Conservation (phyloP, 2,113 vertebrate species). For the Poicephalus meyeri region DNA sequence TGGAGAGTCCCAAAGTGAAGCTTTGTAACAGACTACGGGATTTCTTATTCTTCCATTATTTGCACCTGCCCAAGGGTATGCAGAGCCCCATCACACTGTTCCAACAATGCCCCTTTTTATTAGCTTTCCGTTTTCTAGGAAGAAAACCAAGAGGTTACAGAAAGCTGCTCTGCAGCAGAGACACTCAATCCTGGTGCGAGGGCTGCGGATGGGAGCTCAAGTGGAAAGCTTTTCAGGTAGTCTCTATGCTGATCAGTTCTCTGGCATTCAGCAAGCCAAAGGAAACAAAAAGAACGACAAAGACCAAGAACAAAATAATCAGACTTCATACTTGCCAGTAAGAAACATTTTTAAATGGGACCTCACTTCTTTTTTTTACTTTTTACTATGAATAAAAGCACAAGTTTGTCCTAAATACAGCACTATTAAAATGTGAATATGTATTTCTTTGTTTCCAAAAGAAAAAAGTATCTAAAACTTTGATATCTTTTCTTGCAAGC, state of each 20-base stretch:
- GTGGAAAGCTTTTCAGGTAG: slow-evolving; percentile 12
- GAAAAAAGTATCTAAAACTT: slow-evolving; percentile 38
- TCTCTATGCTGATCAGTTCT: slow-evolving; percentile 13
- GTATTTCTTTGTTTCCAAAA: background rate
- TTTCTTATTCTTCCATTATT: background rate
- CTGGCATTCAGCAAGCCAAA: slow-evolving; percentile 34
- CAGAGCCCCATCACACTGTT: background rate
- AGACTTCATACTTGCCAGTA: slow-evolving; percentile 34
- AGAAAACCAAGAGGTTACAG: background rate
- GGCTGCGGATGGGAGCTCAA: background rate
- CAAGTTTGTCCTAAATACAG: slow-evolving; percentile 68
- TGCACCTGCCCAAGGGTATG: slow-evolving; percentile 28
- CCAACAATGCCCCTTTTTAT: slow-evolving; percentile 17
- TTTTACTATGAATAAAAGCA: slow-evolving; percentile 73
- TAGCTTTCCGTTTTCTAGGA: slow-evolving; percentile 5
- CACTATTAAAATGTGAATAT: slow-evolving; percentile 74
- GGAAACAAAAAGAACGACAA: background rate
- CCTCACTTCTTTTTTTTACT: slow-evolving; percentile 39
- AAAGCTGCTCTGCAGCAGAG: slow-evolving; percentile 41
- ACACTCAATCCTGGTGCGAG: background rate
- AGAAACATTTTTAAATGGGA: slow-evolving; percentile 57
- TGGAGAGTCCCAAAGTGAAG: background rate
- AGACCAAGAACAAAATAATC: background rate
- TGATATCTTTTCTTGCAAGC: slow-evolving; percentile 75
- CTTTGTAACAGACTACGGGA: background rate